A percentile compares a stretch with the other conserved stretches of the same genome.
These are phyloP conservation scores for Sarcophaga carnaria DNA, from an alignment of 2,888 invertebrate genomes.

Conservation along the genomic window DNA sequence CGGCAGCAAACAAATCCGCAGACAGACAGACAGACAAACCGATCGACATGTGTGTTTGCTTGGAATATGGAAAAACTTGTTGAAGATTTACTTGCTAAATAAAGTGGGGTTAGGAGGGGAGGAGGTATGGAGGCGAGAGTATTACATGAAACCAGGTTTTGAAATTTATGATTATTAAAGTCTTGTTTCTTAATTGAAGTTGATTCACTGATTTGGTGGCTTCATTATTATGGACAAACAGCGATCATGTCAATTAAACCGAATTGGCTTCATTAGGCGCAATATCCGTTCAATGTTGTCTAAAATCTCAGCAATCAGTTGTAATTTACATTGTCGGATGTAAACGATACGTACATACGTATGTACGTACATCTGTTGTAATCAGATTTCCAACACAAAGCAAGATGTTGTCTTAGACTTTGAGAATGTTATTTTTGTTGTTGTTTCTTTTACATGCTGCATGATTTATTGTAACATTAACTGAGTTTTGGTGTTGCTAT, in stretches of 20 bases:
- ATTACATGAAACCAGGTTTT: not conserved
- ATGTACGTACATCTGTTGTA: not conserved
- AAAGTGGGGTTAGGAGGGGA: not conserved
- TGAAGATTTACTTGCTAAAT: constrained; percentile 39
- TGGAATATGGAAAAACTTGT: constrained; percentile 35
- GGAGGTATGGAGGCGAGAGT: too few relatives aligned
- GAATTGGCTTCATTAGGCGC: constrained; percentile 40
- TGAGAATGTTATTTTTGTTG: not conserved
- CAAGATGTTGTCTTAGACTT: not conserved
- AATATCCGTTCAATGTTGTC: constrained; percentile 47
- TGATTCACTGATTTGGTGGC: constrained; percentile 40
- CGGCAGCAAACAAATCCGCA: not conserved
- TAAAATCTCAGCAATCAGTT: not conserved
- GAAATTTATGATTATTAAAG: constrained; percentile 62
- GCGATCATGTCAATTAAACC: constrained; percentile 37
- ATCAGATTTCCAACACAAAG: not conserved
- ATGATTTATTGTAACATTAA: constrained; percentile 43
- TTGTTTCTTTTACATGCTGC: not conserved
- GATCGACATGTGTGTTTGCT: constrained; percentile 51
- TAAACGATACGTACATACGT: not conserved
- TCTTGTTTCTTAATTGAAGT: constrained; percentile 61
- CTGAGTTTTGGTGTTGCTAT: constrained; percentile 48
- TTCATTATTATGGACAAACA: constrained; percentile 31
- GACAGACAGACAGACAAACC: not conserved
- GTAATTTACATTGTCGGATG: not conserved